Conservation (phyloP, 2,888 invertebrate species). For the Orthonychiurus folsomi region DNA sequence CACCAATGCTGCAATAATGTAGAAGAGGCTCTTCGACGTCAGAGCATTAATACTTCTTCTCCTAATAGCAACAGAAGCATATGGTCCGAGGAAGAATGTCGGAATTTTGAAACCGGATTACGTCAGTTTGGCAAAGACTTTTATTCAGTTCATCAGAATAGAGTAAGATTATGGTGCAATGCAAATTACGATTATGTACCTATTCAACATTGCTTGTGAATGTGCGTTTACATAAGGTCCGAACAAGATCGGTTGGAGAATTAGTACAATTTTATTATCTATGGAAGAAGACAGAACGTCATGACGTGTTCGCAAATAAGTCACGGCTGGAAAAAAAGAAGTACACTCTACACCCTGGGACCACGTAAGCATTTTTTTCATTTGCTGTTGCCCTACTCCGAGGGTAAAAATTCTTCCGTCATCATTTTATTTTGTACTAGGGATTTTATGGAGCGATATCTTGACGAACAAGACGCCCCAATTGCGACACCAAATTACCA, state of each 20-base stretch:
- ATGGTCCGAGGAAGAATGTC: conserved; percentile 96
- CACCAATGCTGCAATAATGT: conserved; percentile 89
- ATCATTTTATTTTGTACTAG: conserved; percentile 42
- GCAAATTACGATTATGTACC: background rate
- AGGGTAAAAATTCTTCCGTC: conserved; percentile 2
- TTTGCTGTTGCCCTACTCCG: conserved; percentile 5
- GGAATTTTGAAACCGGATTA: conserved; percentile 91
- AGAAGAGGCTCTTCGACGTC: conserved; percentile 81
- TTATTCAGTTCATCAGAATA: conserved; percentile 82
- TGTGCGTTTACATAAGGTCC: conserved; percentile 51
- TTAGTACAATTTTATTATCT: conserved; percentile 81
- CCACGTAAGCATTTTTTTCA: conserved; percentile 53
- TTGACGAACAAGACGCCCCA: conserved; percentile 68
- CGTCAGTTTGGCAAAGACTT: conserved; percentile 93
- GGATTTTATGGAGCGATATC: conserved; percentile 86
- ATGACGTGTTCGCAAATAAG: conserved; percentile 80
- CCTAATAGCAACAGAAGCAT: conserved; percentile 67
- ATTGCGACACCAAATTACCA: conserved; percentile 61
- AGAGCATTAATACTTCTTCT: conserved; percentile 59
- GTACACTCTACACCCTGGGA: conserved; percentile 80
- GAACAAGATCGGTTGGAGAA: conserved; percentile 90
- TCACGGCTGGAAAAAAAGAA: conserved; percentile 84
- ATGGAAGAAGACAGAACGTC: conserved; percentile 98
- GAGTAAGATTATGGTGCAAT: conserved; percentile 52
- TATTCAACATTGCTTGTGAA: background rate